A percentile compares a stretch with the other conserved stretches of the same genome.
Conservation (phyloP, 2,888 invertebrate species). For the Tholera decimalis region DNA sequence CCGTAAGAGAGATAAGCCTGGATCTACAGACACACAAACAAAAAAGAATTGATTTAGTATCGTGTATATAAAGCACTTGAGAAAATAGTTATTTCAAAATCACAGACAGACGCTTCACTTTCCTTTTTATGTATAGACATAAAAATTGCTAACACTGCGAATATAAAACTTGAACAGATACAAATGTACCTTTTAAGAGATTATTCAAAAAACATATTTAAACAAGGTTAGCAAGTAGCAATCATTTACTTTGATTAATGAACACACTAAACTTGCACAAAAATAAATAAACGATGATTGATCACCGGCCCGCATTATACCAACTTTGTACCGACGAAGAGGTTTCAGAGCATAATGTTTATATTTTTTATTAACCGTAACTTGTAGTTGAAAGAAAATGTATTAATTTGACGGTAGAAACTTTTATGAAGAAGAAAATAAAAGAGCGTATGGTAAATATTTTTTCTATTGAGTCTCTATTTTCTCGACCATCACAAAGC, state of each 20-base stretch:
- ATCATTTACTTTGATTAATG: conserved; percentile 61
- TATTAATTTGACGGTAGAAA: conserved; percentile 15
- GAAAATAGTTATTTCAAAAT: too few species aligned
- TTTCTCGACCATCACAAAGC: too few species aligned
- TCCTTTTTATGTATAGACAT: too few species aligned
- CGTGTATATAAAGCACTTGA: too few species aligned
- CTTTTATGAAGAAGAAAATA: neutral
- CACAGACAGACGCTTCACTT: too few species aligned
- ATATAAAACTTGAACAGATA: conserved; percentile 13
- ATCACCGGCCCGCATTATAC: conserved; percentile 27
- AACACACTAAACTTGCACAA: conserved; percentile 51
- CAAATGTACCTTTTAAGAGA: conserved; percentile 32
- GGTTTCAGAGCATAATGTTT: conserved; percentile 17
- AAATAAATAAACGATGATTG: conserved; percentile 57
- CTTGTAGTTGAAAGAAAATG: conserved; percentile 15
- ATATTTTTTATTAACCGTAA: conserved; percentile 25
- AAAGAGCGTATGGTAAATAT: too few species aligned
- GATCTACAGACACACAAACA: too few species aligned
- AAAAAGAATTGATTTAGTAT: too few species aligned
- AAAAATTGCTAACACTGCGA: neutral
- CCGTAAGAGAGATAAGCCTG: too few species aligned
- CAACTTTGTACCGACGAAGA: conserved; percentile 21
- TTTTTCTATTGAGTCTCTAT: too few species aligned
- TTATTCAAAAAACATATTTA: conserved; percentile 47
- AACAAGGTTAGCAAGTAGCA: conserved; percentile 35